A percentile compares a stretch with the other conserved stretches of the same genome.
Conservation (phyloP, 2,888 invertebrate genomes). For the Drosophila anomalipes region DNA sequence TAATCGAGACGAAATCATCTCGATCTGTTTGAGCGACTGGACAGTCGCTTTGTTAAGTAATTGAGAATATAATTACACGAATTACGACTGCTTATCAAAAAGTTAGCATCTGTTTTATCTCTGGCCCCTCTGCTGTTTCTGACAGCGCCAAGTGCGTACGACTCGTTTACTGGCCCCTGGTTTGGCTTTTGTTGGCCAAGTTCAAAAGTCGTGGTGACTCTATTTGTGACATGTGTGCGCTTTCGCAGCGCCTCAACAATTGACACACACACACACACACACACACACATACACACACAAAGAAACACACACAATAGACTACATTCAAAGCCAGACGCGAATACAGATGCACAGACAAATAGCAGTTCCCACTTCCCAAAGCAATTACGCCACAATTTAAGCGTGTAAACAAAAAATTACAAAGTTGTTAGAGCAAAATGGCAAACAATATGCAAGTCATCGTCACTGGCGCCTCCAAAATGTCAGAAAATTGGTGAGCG, state of each 20-base stretch:
- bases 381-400: slow-evolving; percentile 80
- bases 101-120: slow-evolving; percentile 77
- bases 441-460: slow-evolving; percentile 75
- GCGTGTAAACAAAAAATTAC: slow-evolving; percentile 82
- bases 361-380: slow-evolving; percentile 80
- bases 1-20: slow-evolving; percentile 44
- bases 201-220: slow-evolving; percentile 58
- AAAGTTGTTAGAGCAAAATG: slow-evolving; percentile 76
- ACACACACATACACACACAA: slow-evolving; percentile 15
- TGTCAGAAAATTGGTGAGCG: slow-evolving; percentile 25
- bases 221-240: slow-evolving; percentile 66
- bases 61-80: slow-evolving; percentile 85
- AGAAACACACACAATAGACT: slow-evolving; percentile 3
- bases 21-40: slow-evolving; percentile 49
- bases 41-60: slow-evolving; percentile 68
- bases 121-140: slow-evolving; percentile 50
- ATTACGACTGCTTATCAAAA: slow-evolving; percentile 81
- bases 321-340: slow-evolving; percentile 12
- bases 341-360: slow-evolving; percentile 24
- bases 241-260: slow-evolving; percentile 73
- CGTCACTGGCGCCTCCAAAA: slow-evolving; percentile 49
- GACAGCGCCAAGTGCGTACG: slow-evolving; percentile 68
- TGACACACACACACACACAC: slow-evolving; percentile 29
- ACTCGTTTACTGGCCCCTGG: slow-evolving; percentile 17
- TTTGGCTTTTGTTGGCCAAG: slow-evolving; percentile 52